Percentiles rank a stretch among this genome's conserved stretches.
Evolutionary conservation across 1,140 invertebrate genomes (phyloP).

Genomic region (Euura saliciscinereae): DNA sequence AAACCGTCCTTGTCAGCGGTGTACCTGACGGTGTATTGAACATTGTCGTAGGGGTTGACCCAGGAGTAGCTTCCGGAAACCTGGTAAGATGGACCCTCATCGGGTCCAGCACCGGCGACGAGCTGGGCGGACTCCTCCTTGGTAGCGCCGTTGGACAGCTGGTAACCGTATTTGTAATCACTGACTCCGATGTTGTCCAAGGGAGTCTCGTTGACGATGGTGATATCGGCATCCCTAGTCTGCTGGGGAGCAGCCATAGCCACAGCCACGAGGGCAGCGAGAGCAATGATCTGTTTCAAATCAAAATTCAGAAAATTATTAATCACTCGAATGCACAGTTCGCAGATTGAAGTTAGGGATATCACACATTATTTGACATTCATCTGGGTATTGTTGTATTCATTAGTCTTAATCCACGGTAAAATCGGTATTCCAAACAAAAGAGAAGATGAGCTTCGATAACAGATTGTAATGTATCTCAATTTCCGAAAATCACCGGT

Average conservation of each 20-base stretch:
- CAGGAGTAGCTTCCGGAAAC: slow-evolving; percentile 67
- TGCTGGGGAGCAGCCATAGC: slow-evolving; percentile 48
- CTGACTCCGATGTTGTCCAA: slow-evolving; percentile 54
- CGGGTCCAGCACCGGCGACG: slow-evolving; percentile 46
- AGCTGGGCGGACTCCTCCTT: slow-evolving; percentile 63
- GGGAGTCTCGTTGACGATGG: slow-evolving; percentile 44
- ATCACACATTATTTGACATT: too few species aligned
- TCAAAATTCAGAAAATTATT: neutral
- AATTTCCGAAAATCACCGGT: too few species aligned
- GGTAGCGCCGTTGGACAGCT: slow-evolving; percentile 67
- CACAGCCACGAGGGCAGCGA: slow-evolving; percentile 48
- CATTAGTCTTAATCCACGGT: too few species aligned
- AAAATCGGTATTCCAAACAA: too few species aligned
- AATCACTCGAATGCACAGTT: too few species aligned
- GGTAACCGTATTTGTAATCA: slow-evolving; percentile 57
- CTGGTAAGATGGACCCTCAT: slow-evolving; percentile 64
- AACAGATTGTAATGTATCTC: too few species aligned
- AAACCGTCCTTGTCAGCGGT: slow-evolving; percentile 57
- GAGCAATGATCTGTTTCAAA: slow-evolving; percentile 38
- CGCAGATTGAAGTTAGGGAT: too few species aligned
- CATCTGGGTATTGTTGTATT: too few species aligned
- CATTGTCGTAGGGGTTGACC: slow-evolving; percentile 56
- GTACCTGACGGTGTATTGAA: slow-evolving; percentile 54
- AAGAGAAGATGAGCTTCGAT: too few species aligned
- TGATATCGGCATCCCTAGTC: slow-evolving; percentile 24